Conservation (phyloP, 64 coral and sea anemone genomes). For the Montipora efflorescens region DNA sequence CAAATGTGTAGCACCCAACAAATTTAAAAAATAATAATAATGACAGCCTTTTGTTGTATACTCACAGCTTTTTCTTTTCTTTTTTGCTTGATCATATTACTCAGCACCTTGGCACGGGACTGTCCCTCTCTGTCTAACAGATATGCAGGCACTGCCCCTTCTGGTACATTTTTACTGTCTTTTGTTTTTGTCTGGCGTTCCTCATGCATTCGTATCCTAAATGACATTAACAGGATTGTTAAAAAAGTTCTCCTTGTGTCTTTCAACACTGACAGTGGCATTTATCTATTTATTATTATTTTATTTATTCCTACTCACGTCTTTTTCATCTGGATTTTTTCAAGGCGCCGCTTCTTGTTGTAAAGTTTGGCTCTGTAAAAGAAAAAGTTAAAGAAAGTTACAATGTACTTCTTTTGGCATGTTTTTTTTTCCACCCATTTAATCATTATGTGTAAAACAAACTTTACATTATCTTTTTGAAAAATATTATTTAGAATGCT, state of each 20-base stretch:
- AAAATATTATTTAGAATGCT: too few species aligned
- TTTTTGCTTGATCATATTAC: conserved; percentile 99
- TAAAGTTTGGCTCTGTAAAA: conserved; percentile 93
- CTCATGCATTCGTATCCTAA: conserved; percentile 92
- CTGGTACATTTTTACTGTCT: conserved; percentile 92
- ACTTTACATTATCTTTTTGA: too few species aligned
- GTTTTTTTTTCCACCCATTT: too few species aligned
- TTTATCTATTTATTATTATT: background rate
- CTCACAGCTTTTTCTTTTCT: conserved; percentile 99
- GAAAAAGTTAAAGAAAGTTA: background rate
- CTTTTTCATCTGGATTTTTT: conserved; percentile 99
- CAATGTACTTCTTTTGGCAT: background rate
- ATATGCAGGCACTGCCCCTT: conserved; percentile 96
- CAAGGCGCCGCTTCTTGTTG: conserved; percentile 93
- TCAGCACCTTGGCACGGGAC: conserved; percentile 93
- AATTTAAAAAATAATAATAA: too few species aligned
- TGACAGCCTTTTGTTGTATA: background rate
- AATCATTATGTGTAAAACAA: too few species aligned
- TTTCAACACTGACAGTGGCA: too few species aligned
- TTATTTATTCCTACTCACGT: conserved; percentile 68
- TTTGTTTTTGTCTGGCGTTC: conserved; percentile 91
- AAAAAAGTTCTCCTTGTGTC: too few species aligned
- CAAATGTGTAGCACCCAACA: too few species aligned
- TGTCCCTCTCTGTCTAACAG: conserved; percentile 96
- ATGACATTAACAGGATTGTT: too few species aligned